phyloP scores from a whole-genome alignment of 2,888 invertebrate genomes.

The Agelastica alni region DNA sequence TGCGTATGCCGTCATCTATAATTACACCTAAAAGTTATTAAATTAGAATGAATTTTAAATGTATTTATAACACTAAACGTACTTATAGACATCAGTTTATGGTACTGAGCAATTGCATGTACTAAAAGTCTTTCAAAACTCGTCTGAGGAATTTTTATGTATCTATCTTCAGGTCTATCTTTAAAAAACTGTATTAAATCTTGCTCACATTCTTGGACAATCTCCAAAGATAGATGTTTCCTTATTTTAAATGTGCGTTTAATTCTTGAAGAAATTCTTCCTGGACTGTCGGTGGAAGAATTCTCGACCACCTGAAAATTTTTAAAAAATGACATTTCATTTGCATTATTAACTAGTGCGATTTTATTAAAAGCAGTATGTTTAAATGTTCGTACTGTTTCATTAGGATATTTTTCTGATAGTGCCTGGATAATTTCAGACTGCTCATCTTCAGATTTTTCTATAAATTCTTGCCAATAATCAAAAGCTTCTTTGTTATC shows the following conservation, averaged over 20 bases:
- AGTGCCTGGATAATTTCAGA: slow-evolving; percentile 35
- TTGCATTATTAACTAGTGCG: background rate
- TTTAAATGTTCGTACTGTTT: background rate
- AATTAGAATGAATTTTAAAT: background rate
- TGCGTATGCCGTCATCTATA: slow-evolving; percentile 26
- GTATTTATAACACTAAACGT: slow-evolving; percentile 44
- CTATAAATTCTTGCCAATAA: slow-evolving; percentile 48
- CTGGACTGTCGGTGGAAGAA: slow-evolving; percentile 26
- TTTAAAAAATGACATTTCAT: background rate
- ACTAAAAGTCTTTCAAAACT: slow-evolving; percentile 50
- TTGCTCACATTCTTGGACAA: slow-evolving; percentile 42
- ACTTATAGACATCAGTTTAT: slow-evolving; percentile 48
- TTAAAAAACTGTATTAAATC: slow-evolving; percentile 46
- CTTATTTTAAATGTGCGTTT: slow-evolving; percentile 46
- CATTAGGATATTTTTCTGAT: slow-evolving; percentile 28
- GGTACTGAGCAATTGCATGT: slow-evolving; percentile 51
- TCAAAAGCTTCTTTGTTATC: slow-evolving; percentile 44
- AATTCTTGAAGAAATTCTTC: slow-evolving; percentile 45
- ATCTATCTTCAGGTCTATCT: slow-evolving; percentile 39
- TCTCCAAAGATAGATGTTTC: slow-evolving; percentile 45
- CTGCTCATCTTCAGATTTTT: slow-evolving; percentile 49
- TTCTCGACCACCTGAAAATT: slow-evolving; percentile 3
- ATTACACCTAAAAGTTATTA: slow-evolving; percentile 30
- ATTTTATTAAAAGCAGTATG: background rate
- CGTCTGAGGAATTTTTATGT: slow-evolving; percentile 41